phyloP scores from a whole-genome alignment of 2,888 invertebrate species.

The Lochmaea capreae region DNA sequence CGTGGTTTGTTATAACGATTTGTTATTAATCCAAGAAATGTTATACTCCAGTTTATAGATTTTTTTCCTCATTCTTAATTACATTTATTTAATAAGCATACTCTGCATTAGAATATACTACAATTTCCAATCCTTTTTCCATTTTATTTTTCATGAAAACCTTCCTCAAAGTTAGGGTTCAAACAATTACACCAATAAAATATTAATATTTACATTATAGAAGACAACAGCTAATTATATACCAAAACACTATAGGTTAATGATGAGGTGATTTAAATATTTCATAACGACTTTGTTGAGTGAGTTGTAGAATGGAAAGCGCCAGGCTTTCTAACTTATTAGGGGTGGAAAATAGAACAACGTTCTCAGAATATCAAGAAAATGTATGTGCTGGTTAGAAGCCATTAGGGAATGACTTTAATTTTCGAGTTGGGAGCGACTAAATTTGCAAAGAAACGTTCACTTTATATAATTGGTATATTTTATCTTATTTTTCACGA shows the following conservation, averaged over 20 bases:
- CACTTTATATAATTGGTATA: neutral
- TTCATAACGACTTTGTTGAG: neutral
- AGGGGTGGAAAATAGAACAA: neutral
- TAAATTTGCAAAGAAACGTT: neutral
- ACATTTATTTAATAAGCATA: no score
- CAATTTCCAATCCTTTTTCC: no score
- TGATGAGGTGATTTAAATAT: neutral
- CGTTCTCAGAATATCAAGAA: neutral
- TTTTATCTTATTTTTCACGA: neutral
- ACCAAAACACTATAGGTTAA: neutral
- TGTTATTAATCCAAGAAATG: no score
- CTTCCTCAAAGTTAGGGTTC: no score
- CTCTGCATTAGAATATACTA: no score
- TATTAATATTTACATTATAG: neutral
- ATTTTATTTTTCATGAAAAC: no score
- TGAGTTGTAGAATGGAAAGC: neutral
- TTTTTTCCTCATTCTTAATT: no score
- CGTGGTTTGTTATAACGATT: no score
- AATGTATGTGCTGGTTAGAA: neutral
- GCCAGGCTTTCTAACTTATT: slow-evolving; percentile 2
- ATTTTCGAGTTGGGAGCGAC: neutral
- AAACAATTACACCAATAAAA: neutral
- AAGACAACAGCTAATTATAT: neutral
- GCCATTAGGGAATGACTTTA: neutral
- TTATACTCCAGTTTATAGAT: no score